Base-by-base conservation (phyloP, 2,113 vertebrate genomes). In the Pelmatolapia mariae region DNA sequence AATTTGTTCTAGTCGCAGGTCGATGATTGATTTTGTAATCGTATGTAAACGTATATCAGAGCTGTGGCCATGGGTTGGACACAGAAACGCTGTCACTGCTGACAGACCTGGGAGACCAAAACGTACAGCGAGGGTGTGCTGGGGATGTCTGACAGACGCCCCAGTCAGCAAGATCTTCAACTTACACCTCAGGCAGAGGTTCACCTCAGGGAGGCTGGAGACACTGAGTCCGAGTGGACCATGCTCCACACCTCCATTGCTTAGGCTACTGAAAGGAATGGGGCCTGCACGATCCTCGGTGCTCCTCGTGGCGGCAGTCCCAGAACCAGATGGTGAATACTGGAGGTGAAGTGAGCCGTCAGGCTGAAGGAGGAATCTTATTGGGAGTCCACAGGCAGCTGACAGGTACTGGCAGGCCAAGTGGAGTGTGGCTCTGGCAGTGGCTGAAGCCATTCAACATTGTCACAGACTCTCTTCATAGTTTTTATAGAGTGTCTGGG, bases 91-190 rank as follows among this genome's bases (percentile, higher is more conserved):
- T 59, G 26, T 59, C 56, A 59, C 22, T 8, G 56, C 56, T 59
- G 56, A 31, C 56, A 31, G 3, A 57, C 56, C 26, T 29, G 56
- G 2, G 29, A 61, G 59, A 61, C 59, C 59, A 2, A 2, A 61
- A 1, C 54, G 13, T 26, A 26, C 12, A 57, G 54, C 7, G 54
- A 57, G 54, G 11, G 11, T 0, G 12, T 26, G 54, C 29, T 63
- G 59, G 33, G 16, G 18, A 19, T 63, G 59, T 33, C 29, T 63
- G 59, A 19, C 59, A 63, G 59, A 33, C 1, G 5, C 29, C 29
- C 57, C 59, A 61, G 29, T 61, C 29, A 63, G 59, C 59, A 63
- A 33, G 29, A 61, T 33, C 16, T 61, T 1, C 2, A 61, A 1
- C 57, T 61, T 19, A 19, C 57, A 61, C 29, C 29, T 61, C 29